Conservation (phyloP, 2,888 invertebrate species). For the Notocelia uddmanniana region DNA sequence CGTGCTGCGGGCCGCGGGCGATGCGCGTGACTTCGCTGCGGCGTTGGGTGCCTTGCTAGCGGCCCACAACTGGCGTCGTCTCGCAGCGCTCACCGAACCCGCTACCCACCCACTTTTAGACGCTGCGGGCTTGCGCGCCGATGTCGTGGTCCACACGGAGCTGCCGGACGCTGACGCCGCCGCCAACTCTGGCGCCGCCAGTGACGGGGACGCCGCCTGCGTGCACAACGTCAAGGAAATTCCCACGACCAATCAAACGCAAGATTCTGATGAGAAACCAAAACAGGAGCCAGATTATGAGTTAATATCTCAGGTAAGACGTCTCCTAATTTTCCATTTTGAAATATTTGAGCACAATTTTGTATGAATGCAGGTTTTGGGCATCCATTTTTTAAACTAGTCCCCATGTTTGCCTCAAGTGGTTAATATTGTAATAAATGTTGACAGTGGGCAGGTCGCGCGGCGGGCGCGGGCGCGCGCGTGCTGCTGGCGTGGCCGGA, state of each 20-base stretch:
- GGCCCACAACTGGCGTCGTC: slow-evolving; percentile 60
- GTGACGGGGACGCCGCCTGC: not conserved
- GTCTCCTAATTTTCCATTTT: too few relatives aligned
- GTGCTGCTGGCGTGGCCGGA: slow-evolving; percentile 94
- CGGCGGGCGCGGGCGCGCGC: slow-evolving; percentile 80
- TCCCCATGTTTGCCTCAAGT: not conserved
- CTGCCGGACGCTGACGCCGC: slow-evolving; percentile 64
- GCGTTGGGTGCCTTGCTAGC: slow-evolving; percentile 38
- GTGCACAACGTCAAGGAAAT: not conserved
- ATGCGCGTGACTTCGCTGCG: slow-evolving; percentile 32
- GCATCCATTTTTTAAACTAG: not conserved
- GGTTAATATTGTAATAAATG: not conserved
- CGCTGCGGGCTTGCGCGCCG: slow-evolving; percentile 58
- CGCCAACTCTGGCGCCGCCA: not conserved
- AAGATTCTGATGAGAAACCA: not conserved
- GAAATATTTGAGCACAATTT: not conserved
- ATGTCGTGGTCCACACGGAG: slow-evolving; percentile 64
- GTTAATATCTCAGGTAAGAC: slow-evolving; percentile 44
- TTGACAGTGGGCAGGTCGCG: slow-evolving; percentile 67
- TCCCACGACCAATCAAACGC: not conserved
- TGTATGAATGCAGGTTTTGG: not conserved
- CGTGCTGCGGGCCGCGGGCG: slow-evolving; percentile 51
- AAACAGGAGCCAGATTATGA: slow-evolving; percentile 55
- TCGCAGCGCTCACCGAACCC: slow-evolving; percentile 67
- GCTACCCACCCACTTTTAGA: slow-evolving; percentile 63